These are phyloP conservation scores for Venusia cambrica DNA, from an alignment of 2,888 invertebrate species.

Conservation along the genomic window DNA sequence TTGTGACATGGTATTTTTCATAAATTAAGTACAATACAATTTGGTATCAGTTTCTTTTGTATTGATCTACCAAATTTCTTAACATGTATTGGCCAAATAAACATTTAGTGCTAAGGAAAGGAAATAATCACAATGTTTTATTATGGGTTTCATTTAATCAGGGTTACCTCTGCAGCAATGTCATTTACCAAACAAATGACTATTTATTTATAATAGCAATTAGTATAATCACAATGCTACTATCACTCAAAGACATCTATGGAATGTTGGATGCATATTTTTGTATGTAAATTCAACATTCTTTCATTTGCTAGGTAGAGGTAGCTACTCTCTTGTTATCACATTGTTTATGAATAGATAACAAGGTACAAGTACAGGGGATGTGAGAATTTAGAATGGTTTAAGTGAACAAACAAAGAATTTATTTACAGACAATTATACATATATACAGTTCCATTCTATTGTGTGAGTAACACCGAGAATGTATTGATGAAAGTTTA, in stretches of 20 bases:
- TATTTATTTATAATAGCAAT: slow-evolving; percentile 23
- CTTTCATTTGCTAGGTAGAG: slow-evolving; percentile 14
- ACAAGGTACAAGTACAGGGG: slow-evolving; percentile 4
- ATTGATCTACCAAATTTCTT: too few species aligned
- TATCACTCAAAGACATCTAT: slow-evolving; percentile 12
- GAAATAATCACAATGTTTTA: too few species aligned
- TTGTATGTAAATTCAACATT: slow-evolving; percentile 7
- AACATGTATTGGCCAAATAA: too few species aligned
- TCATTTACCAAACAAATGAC: slow-evolving; percentile 9
- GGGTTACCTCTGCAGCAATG: too few species aligned
- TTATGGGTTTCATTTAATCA: too few species aligned
- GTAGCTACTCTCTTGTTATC: slow-evolving; percentile 13
- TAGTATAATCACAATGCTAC: slow-evolving; percentile 29
- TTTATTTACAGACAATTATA: background rate
- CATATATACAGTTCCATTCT: slow-evolving; percentile 7
- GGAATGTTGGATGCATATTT: slow-evolving; percentile 11
- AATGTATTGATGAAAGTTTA: slow-evolving; percentile 24
- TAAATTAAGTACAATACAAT: too few species aligned
- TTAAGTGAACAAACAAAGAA: slow-evolving; percentile 8
- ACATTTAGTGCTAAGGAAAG: too few species aligned
- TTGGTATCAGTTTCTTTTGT: too few species aligned
- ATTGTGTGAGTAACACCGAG: slow-evolving; percentile 2
- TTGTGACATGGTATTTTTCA: too few species aligned
- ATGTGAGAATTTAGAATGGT: slow-evolving; percentile 11
- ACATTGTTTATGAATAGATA: slow-evolving; percentile 18